These are phyloP conservation scores for Gulo gulo DNA, from an alignment of 2,113 vertebrate genomes.

Conservation along the genomic window DNA sequence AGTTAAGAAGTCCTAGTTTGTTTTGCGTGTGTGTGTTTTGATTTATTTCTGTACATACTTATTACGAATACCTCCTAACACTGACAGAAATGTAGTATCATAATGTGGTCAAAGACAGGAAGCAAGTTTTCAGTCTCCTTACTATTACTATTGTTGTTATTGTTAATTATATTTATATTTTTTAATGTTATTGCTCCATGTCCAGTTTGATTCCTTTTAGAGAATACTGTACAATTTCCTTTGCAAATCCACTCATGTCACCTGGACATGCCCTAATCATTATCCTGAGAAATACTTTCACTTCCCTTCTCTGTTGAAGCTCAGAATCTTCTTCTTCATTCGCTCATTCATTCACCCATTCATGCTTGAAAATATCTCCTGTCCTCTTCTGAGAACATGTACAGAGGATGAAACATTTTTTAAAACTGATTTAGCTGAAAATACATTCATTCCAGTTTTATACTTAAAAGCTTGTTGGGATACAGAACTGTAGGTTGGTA, in stretches of 20 bases:
- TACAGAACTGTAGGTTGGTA: background rate
- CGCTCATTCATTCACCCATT: background rate
- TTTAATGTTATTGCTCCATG: background rate
- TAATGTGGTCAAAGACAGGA: background rate
- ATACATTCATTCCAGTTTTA: background rate
- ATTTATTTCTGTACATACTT: background rate
- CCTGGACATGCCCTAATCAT: background rate
- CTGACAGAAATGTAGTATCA: background rate
- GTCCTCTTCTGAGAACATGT: background rate
- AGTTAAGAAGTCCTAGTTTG: background rate
- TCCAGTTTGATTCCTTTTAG: background rate
- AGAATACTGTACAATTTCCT: background rate
- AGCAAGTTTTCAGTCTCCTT: background rate
- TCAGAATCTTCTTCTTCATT: background rate
- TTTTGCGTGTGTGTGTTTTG: background rate
- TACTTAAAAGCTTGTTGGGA: background rate
- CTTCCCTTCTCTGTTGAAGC: background rate
- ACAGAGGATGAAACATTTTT: background rate
- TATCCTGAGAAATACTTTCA: background rate
- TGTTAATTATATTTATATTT: background rate
- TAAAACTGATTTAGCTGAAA: background rate
- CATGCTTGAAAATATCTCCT: background rate
- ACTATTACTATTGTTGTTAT: background rate
- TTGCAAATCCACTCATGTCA: background rate
- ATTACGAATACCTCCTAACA: background rate